Conservation (phyloP, 2,113 vertebrate species). For the Periophthalmodon schlosseri region DNA sequence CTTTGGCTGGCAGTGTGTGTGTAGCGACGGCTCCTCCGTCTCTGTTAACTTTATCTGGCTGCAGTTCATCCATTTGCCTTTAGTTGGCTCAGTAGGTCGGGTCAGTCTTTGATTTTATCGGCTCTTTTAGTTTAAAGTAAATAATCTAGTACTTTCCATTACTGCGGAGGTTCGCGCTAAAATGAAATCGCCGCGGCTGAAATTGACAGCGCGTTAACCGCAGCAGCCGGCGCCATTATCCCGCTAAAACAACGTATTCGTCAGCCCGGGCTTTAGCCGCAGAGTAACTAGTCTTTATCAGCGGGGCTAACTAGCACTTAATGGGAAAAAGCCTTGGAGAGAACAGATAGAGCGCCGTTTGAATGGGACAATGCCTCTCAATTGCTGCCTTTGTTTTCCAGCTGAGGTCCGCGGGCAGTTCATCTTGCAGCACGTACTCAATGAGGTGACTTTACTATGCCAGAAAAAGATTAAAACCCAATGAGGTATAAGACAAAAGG, state of each 20-base stretch:
- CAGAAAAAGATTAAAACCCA: slow-evolving; percentile 68
- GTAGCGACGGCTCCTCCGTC: not conserved
- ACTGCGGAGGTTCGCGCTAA: not conserved
- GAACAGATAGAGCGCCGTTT: slow-evolving; percentile 33
- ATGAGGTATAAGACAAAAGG: slow-evolving; percentile 62
- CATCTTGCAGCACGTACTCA: slow-evolving; percentile 47
- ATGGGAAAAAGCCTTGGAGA: slow-evolving; percentile 43
- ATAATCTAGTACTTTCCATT: slow-evolving; percentile 3
- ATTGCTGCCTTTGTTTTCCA: slow-evolving; percentile 59
- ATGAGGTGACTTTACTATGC: slow-evolving; percentile 57
- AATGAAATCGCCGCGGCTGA: not conserved
- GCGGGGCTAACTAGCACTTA: slow-evolving; percentile 59
- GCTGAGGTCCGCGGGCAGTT: slow-evolving; percentile 55
- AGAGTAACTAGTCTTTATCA: slow-evolving; percentile 56
- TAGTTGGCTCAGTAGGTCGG: not conserved
- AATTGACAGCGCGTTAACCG: not conserved
- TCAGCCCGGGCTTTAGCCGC: slow-evolving; percentile 40
- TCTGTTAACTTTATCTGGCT: not conserved
- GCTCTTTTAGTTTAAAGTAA: not conserved
- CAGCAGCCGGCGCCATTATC: slow-evolving; percentile 21
- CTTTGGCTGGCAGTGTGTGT: not conserved
- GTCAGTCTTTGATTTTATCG: not conserved
- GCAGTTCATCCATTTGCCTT: not conserved
- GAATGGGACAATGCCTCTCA: slow-evolving; percentile 57
- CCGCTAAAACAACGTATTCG: slow-evolving; percentile 54